Evolutionary conservation across 2,113 vertebrate genomes (phyloP).

Genomic region (Ailuropoda melanoleuca): DNA sequence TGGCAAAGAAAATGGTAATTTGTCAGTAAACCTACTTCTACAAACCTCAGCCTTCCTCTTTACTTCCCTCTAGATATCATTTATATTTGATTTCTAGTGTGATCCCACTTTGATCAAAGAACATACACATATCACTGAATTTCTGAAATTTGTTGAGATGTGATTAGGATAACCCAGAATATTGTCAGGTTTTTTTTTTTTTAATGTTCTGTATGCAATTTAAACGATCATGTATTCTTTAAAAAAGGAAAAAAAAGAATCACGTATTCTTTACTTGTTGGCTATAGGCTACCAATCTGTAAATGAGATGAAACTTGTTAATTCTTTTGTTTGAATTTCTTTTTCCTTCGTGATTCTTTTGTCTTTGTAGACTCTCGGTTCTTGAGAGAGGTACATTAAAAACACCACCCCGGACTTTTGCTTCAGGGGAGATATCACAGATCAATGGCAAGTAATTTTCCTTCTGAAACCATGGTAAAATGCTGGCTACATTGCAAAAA

Average conservation of each 20-base stretch:
- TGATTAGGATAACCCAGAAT: background rate
- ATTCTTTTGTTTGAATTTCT: background rate
- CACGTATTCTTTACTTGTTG: background rate
- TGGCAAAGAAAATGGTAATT: background rate
- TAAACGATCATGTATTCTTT: background rate
- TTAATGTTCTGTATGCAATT: background rate
- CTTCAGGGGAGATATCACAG: no score
- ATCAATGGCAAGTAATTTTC: background rate
- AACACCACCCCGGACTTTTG: background rate
- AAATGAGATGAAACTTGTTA: background rate
- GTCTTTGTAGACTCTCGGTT: background rate
- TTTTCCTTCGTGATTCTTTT: background rate
- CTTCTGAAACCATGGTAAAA: background rate
- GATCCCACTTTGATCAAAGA: background rate
- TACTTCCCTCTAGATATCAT: background rate
- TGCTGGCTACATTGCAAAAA: background rate
- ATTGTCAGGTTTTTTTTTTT: background rate
- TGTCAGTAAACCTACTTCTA: background rate
- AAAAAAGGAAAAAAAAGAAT: background rate
- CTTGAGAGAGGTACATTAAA: background rate
- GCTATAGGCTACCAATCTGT: background rate
- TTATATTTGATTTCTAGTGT: background rate
- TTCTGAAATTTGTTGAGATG: background rate
- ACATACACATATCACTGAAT: background rate
- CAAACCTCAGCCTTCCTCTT: background rate